Base-by-base conservation (phyloP, 2,888 invertebrate genomes). In the Nymphalis polychloros region DNA sequence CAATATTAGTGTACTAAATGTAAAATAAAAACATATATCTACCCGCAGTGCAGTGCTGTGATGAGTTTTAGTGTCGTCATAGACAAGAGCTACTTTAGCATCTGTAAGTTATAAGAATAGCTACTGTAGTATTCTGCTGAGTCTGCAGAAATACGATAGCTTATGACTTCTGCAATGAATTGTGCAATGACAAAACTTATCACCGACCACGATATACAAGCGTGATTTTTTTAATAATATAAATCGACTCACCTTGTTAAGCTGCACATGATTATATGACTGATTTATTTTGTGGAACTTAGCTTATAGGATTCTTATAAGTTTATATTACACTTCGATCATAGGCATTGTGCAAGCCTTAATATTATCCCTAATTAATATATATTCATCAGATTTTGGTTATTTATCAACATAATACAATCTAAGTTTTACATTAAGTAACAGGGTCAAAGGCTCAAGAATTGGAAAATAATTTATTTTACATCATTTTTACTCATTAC, bases 371-470 rank as follows among this genome's bases (percentile, higher is more conserved):
- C 3, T 50, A n/a, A 50, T 20, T 50, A 53, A 53, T 23, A 27
- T 13, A 16, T 13, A 20, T 20, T 23, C 4, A 16, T 27, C 3
- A 10, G 35, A 13, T 57, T 19, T 57, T 62, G 47, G 48, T 62
- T 50, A n/a, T 75, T 75, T 72, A 64, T 65, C 64, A 5, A 63
- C 48, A n/a, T 53, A 59, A 55, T 63, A n/a, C 10, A n/a, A 35
- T 35, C 3, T 35, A 13, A 41, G 31, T 52, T 65, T 65, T 35
- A 50, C 31, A 63, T 66, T 64, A 68, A 70, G 59, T 67, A 71
- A 69, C 46, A 64, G 61, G 72, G 73, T 74, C 73, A 74, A 72
- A 71, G 64, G 74, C 70, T 67, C 70, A 74, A 57, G 59, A 73
- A 68, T 69, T 60, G 63, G 55, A 66, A 72, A 67, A 41, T 10